A percentile compares a stretch with the other conserved stretches of the same genome.
phyloP scores from a whole-genome alignment of 2,113 vertebrate species.

The Tachuris rubrigastra region DNA sequence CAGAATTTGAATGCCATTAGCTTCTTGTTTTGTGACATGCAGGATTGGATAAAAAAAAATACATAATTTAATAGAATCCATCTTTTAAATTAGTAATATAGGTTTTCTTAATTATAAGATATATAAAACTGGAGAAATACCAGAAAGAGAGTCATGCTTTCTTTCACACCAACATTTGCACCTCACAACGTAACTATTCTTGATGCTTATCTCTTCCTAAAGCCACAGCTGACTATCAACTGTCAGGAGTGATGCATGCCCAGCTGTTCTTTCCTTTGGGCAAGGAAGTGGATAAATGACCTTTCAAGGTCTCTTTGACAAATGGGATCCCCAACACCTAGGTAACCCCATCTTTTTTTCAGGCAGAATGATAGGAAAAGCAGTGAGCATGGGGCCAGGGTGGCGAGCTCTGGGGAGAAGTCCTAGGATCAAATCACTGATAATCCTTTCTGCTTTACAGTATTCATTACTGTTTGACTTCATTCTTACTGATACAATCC shows the following conservation, averaged over 20 bases:
- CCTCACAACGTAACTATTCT: not conserved
- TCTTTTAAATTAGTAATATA: not conserved
- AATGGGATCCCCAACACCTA: not conserved
- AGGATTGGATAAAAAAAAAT: not conserved
- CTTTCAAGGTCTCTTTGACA: conserved; percentile 10
- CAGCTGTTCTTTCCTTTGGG: not conserved
- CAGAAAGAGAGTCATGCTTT: not conserved
- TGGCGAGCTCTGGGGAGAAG: not conserved
- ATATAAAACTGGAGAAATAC: not conserved
- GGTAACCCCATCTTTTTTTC: not conserved
- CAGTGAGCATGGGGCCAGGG: not conserved
- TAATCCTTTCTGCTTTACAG: not conserved
- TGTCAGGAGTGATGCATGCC: not conserved
- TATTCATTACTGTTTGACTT: not conserved
- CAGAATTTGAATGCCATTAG: not conserved
- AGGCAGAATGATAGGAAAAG: not conserved
- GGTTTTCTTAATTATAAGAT: not conserved
- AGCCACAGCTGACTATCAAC: not conserved
- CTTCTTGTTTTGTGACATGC: not conserved
- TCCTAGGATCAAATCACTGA: not conserved
- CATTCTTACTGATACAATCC: not conserved
- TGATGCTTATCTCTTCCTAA: not conserved
- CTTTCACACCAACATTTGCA: not conserved
- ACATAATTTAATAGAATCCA: not conserved
- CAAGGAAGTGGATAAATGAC: not conserved